phyloP scores from a whole-genome alignment of 2,113 vertebrate species.

The Cricetomys ansorgei region DNA sequence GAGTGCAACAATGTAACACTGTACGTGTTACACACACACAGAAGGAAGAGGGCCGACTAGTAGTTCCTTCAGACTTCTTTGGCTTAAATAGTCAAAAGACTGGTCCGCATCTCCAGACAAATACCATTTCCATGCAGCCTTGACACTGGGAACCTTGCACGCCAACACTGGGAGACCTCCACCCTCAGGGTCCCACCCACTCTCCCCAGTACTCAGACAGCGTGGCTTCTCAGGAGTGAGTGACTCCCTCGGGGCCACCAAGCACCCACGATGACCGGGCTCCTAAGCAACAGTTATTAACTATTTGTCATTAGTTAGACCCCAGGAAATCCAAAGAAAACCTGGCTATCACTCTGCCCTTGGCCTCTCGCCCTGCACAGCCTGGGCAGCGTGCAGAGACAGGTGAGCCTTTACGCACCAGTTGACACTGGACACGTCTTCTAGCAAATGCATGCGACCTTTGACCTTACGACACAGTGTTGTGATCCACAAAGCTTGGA shows the following conservation, averaged over 20 bases:
- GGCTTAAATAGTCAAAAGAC: neutral
- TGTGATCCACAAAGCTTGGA: neutral
- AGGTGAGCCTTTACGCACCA: accelerated
- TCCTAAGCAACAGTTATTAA: neutral
- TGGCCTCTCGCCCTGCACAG: neutral
- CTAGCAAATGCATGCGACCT: neutral
- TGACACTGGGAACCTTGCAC: neutral
- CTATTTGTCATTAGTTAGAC: neutral
- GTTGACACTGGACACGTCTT: accelerated
- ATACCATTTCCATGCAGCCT: accelerated
- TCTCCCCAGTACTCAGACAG: accelerated
- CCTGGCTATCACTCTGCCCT: accelerated
- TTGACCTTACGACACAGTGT: neutral
- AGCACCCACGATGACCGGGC: accelerated
- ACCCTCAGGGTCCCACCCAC: neutral
- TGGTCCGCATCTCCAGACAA: neutral
- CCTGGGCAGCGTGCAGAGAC: accelerated
- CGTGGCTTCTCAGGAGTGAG: accelerated
- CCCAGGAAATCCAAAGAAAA: neutral
- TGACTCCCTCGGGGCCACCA: neutral
- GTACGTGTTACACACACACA: neutral
- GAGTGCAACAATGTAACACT: neutral
- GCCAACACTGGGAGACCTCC: neutral
- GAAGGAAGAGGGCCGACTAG: accelerated
- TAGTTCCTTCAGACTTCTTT: neutral